Evolutionary conservation across 2,888 invertebrate genomes (phyloP).

Genomic region (Sinopyrophorus schimmeli): DNA sequence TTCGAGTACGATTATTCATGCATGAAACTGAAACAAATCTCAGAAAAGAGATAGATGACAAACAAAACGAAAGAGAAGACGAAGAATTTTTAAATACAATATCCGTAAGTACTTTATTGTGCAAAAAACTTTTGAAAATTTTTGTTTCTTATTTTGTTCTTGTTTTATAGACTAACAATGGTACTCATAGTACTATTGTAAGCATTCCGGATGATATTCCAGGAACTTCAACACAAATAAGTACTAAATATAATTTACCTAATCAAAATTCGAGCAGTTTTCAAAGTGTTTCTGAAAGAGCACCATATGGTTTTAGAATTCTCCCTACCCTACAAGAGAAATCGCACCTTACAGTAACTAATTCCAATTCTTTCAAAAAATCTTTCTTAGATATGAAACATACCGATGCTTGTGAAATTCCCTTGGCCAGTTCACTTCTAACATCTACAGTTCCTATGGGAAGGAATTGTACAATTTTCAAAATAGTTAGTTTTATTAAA

Average conservation of each 20-base stretch:
- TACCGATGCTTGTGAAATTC: neutral
- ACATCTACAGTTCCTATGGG: constrained; percentile 8
- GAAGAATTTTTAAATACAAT: too few species aligned
- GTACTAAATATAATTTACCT: too few species aligned
- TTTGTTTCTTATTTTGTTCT: neutral
- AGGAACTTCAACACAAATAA: too few species aligned
- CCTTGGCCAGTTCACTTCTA: neutral
- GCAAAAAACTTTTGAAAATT: too few species aligned
- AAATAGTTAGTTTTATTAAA: constrained; percentile 53
- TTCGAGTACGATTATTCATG: constrained; percentile 66
- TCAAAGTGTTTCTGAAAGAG: too few species aligned
- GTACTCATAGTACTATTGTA: constrained; percentile 20
- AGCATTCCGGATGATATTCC: too few species aligned
- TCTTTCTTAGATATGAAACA: neutral
- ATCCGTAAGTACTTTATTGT: too few species aligned
- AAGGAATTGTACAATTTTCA: constrained; percentile 32
- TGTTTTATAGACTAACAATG: constrained; percentile 14
- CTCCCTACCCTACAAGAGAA: constrained; percentile 29
- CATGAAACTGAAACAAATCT: constrained; percentile 39
- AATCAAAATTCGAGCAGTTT: too few species aligned
- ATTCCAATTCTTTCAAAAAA: neutral
- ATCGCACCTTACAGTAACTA: constrained; percentile 1
- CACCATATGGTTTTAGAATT: constrained; percentile 15
- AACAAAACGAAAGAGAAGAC: too few species aligned
- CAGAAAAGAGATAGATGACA: too few species aligned